A percentile compares a stretch with the other conserved stretches of the same genome.
Evolutionary conservation across 2,797 vertebrate genomes (phyloP).

Genomic region (Lutjanus campechanus): DNA sequence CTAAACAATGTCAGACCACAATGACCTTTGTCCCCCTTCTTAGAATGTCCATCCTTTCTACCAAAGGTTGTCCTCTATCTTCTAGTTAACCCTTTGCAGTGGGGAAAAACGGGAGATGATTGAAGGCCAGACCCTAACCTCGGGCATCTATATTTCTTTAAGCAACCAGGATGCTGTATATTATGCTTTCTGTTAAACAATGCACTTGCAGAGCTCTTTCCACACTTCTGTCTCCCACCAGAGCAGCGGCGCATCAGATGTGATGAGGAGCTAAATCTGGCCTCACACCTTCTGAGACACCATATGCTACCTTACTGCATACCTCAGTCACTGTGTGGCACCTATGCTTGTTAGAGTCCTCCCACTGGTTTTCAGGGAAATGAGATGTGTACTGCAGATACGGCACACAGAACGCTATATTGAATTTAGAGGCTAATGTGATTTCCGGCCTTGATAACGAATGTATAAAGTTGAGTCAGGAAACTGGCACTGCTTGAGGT

Average conservation of each 20-base stretch:
- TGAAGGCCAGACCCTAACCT: background rate
- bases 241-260: constrained; percentile 30
- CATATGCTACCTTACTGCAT: constrained; percentile 43
- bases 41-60: background rate
- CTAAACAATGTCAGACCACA: too few species aligned
- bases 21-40: background rate
- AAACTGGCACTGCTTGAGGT: constrained; percentile 1
- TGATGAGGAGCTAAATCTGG: constrained; percentile 55
- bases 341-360: constrained; percentile 49
- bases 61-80: background rate
- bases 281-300: constrained; percentile 55
- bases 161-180: background rate
- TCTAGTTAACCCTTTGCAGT: background rate
- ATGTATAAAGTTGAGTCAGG: constrained; percentile 3
- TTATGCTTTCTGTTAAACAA: constrained; percentile 12
- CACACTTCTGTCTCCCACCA: constrained; percentile 7
- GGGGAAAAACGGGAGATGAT: background rate
- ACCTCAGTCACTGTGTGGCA: constrained; percentile 37
- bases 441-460: constrained; percentile 27
- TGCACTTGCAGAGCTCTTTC: constrained; percentile 11
- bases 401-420: background rate
- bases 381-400: constrained; percentile 26
- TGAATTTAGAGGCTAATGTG: constrained; percentile 22
- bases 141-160: background rate
- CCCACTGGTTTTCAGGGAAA: constrained; percentile 37